Evolutionary conservation across 2,113 vertebrate species (phyloP).

Genomic region (Panurus biarmicus): DNA sequence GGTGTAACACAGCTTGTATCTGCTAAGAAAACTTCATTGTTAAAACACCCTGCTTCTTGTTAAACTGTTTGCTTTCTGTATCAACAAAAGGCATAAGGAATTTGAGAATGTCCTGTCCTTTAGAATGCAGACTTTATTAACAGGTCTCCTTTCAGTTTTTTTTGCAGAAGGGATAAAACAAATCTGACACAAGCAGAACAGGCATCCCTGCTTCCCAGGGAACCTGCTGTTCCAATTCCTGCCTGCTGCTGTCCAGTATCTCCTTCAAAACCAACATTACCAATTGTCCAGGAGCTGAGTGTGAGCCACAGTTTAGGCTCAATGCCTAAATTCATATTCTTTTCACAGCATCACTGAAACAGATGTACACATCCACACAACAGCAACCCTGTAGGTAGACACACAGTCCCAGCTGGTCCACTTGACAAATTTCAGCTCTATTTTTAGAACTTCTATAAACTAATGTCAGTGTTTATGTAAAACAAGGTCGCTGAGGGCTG

Average conservation of each 20-base stretch:
- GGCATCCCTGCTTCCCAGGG: neutral
- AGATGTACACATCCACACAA: neutral
- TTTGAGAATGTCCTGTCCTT: constrained; percentile 44
- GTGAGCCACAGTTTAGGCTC: neutral
- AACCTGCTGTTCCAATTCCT: neutral
- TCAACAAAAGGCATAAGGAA: constrained; percentile 16
- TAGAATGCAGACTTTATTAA: neutral
- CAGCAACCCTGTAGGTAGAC: neutral
- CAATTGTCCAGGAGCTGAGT: neutral
- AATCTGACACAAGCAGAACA: neutral
- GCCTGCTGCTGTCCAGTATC: neutral
- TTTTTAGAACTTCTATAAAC: constrained; percentile 41
- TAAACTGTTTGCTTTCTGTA: constrained; percentile 31
- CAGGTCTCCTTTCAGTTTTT: neutral
- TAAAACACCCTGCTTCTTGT: neutral
- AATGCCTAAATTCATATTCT: neutral
- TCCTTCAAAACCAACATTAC: neutral
- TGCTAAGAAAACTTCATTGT: constrained; percentile 38
- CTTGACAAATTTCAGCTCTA: neutral
- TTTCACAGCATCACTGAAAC: neutral
- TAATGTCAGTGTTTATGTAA: neutral
- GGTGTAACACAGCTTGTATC: neutral
- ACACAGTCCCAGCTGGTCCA: neutral
- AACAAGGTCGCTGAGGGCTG: neutral
- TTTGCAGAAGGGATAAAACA: neutral